A percentile compares a stretch with the other conserved stretches of the same genome.
Conservation (phyloP, 1,140 invertebrate genomes). For the Oryzaephilus surinamensis region DNA sequence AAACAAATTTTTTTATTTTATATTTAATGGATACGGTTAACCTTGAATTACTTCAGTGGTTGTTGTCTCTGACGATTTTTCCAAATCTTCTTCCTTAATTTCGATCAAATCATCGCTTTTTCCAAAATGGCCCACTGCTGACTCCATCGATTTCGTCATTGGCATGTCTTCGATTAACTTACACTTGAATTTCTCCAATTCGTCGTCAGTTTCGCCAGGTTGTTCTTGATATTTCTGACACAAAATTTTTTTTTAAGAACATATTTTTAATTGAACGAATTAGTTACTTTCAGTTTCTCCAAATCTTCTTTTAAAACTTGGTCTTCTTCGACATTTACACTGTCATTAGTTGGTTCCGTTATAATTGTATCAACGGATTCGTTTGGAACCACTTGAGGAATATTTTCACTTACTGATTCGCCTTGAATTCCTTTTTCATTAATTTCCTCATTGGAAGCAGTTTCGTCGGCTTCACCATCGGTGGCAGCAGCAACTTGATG, state of each 20-base stretch:
- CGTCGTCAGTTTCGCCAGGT: slow-evolving; percentile 22
- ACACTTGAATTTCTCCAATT: slow-evolving; percentile 26
- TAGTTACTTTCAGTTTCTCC: slow-evolving; percentile 16
- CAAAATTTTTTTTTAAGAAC: too few species aligned
- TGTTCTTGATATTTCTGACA: too few species aligned
- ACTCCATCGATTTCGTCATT: slow-evolving; percentile 8
- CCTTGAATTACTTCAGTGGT: background rate
- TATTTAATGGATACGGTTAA: background rate
- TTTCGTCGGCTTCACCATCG: background rate
- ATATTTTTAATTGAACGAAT: too few species aligned
- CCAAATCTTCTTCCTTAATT: background rate
- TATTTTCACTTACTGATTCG: too few species aligned
- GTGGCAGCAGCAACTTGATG: too few species aligned
- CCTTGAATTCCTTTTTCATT: background rate
- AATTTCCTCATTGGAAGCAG: background rate
- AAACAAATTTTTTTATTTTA: slow-evolving; percentile 8
- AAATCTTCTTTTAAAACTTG: slow-evolving; percentile 19
- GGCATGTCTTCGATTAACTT: slow-evolving; percentile 20
- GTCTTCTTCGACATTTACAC: slow-evolving; percentile 10
- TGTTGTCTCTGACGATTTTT: background rate
- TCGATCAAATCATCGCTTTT: background rate
- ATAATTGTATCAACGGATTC: slow-evolving; percentile 22
- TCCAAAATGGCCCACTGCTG: background rate
- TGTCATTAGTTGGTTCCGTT: too few species aligned
- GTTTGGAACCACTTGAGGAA: too few species aligned